Conservation (phyloP, 2,113 vertebrate species). For the Amblyopsis rosae region DNA sequence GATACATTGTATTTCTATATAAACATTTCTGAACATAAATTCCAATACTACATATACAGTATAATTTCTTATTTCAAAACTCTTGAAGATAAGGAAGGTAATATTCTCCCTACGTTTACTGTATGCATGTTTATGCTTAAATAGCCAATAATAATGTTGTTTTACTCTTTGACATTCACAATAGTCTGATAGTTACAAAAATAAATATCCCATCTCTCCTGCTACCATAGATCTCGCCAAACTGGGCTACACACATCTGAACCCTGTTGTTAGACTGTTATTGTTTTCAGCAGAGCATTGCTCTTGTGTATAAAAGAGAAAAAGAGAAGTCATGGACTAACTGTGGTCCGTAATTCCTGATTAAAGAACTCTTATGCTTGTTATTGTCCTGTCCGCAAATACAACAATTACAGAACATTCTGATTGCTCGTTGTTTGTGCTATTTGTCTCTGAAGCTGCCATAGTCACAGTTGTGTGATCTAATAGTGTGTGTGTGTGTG, state of each 20-base stretch:
- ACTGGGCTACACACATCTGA: constrained; percentile 40
- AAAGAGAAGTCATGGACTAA: constrained; percentile 18
- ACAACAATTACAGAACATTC: constrained; percentile 20
- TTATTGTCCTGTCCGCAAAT: constrained; percentile 39
- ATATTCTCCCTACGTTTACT: not conserved
- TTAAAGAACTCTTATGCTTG: constrained; percentile 52
- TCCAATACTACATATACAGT: no score
- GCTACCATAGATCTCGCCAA: constrained; percentile 14
- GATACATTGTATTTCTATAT: not conserved
- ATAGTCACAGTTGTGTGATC: not conserved
- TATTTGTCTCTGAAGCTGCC: constrained; percentile 8
- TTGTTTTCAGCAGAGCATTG: constrained; percentile 40
- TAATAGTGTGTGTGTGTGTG: no score
- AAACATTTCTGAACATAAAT: no score
- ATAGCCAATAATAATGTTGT: constrained; percentile 21
- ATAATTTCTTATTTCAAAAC: not conserved
- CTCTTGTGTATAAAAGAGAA: not conserved
- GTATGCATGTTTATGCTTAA: constrained; percentile 16
- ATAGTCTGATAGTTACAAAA: constrained; percentile 23
- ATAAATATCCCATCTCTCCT: constrained; percentile 17
- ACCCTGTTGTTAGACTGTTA: constrained; percentile 34
- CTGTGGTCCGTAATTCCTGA: constrained; percentile 56
- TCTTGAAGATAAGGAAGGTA: not conserved
- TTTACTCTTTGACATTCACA: constrained; percentile 34
- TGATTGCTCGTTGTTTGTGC: constrained; percentile 21